Base-by-base conservation (phyloP, 2,113 vertebrate species). In the Coryphaenoides rupestris region DNA sequence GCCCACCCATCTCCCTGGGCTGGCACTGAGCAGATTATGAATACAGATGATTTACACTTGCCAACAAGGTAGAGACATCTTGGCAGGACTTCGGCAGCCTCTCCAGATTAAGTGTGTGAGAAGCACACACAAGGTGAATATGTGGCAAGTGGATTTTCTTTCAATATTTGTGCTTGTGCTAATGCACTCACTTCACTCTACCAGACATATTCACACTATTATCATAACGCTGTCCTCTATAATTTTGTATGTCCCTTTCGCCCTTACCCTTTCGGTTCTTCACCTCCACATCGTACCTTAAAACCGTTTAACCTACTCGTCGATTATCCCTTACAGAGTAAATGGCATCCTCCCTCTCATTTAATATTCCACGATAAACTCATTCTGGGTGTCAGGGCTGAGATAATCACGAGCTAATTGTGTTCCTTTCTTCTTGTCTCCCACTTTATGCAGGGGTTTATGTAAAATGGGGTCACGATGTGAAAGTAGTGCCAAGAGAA, bases 141-240 rank as follows among this genome's bases (percentile, higher is more conserved):
- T 50, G 46, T 50, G 15, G 60, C 60, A 3, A 62, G 46, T 49
- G 60, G 60, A 24, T 62, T 59, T 9, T 13, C 7, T 40, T 59
- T n/a, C 16, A n/a, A 9, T 40, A 40, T 59, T 2, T 19, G 9
- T 19, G 47, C 45, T 49, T 61, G n/a, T n/a, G n/a, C n/a, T n/a
- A n/a, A n/a, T n/a, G 69, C 23, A 60, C 26, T 52, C 46, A n/a
- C 55, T 50, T 62, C 23, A 56, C 50, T 46, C 56, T 55, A 4
- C 52, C 53, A n/a, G 63, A 55, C 50, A 65, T 65, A 40, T 65
- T 65, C 3, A 53, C 50, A 15, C 63, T 53, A 56, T 65, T 65
- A 28, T 55, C 63, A 19, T 17, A 65, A 14, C 53, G 22, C 1
- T 65, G 52, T 13, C 63, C 63, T 16, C 63, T 33, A 26, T 53